phyloP scores from a whole-genome alignment of 2,113 vertebrate species.

The Antechinus stuartii region DNA sequence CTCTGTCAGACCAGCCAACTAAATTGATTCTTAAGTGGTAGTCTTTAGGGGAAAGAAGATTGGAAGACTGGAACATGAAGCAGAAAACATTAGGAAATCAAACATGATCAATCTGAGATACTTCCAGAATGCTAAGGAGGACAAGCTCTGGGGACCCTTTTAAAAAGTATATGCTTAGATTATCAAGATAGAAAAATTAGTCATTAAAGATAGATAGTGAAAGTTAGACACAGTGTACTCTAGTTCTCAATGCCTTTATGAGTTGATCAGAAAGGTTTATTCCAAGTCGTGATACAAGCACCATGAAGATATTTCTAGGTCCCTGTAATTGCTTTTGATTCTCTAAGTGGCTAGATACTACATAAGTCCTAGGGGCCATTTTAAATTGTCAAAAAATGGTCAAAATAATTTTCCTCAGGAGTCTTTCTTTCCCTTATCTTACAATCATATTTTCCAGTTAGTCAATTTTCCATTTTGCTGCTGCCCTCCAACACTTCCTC shows the following conservation, averaged over 20 bases:
- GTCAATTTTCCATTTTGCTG: not conserved
- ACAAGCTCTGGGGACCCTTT: no score
- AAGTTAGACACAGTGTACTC: not conserved
- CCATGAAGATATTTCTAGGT: not conserved
- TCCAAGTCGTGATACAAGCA: not conserved
- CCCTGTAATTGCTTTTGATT: not conserved
- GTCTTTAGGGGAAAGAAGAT: no score
- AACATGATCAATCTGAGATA: no score
- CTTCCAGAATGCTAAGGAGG: no score
- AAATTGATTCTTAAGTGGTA: no score
- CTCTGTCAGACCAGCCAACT: no score
- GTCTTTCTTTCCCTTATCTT: not conserved
- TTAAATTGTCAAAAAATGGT: not conserved
- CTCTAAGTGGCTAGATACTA: not conserved
- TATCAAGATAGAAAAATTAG: not conserved
- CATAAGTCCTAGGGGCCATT: not conserved
- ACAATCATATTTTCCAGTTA: not conserved
- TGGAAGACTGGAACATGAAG: no score
- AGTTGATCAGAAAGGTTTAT: not conserved
- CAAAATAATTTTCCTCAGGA: not conserved
- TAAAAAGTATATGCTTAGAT: not conserved
- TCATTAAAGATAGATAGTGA: not conserved
- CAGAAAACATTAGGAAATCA: no score
- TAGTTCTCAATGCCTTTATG: not conserved
- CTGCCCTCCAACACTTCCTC: not conserved